Evolutionary conservation across 92 coral and sea anemone species (phyloP), one percentile per base, ranked within the genome.

Genomic region (Epizoanthus stellaris): DNA sequence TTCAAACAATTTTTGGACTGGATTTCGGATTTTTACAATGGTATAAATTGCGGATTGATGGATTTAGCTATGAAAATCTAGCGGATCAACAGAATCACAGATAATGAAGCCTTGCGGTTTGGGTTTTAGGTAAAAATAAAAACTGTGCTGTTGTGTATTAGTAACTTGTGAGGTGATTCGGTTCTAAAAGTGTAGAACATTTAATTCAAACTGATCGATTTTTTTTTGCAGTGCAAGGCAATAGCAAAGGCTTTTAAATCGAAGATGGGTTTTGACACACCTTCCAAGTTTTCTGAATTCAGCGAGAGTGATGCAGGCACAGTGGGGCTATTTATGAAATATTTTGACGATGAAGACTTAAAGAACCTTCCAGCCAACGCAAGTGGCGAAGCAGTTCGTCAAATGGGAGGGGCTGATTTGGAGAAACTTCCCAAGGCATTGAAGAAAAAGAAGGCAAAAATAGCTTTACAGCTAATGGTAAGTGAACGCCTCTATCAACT

Each of bases 391-490:
- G 91, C 94, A 20, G 91, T 91, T 11, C 75, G 93, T 58, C 90
- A 88, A 76, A 87, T 91, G 6, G 94, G 97, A 80, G 88, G 81
- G n/a, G 66, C 87, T 43, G 85, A 75, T 15, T 75, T 88, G 15
- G 82, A 75, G 14, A 67, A 54, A 42, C 72, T 82, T 59, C 97
- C 97, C 59, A 88, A 86, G 36, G 85, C 63, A 57, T 75, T 72
- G 21, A 69, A 84, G 14, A 67, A 66, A 59, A 86, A 54, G 23
- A 93, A 87, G 82, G 61, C 86, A 12, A 70, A 57, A 23, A 65
- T 72, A 10, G 87, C 82, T 11, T 39, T 93, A 72, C 77, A 81
- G 68, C 42, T 93, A 64, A 70, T 93, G 91, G 97, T 93, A 85
- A 71, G 85, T 11, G 6, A 43, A 43, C 49, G 6, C 49, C 49